Base-by-base conservation (phyloP, 37 sponge, comb jelly and placozoan species). In the Oopsacas minuta region DNA sequence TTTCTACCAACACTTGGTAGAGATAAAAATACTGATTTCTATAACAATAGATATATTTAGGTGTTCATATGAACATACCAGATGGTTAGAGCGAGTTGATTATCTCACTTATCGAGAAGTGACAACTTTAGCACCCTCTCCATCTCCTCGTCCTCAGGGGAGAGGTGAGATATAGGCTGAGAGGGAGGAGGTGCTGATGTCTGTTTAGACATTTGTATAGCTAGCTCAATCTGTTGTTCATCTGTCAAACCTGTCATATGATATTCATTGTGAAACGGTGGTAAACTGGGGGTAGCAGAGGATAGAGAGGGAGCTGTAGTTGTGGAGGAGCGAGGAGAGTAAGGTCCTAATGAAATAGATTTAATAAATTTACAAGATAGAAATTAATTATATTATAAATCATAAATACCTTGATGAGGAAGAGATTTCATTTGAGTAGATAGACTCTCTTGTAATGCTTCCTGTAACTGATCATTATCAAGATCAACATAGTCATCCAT, bases 381-480 rank as follows among this genome's bases (percentile, higher is more conserved):
- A 42, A 42, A 42, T 42, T 42, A 42, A 15, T 42, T 42, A 42
- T 42, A 42, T 17, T 42, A 42, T 42, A 42, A 42, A 8, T 42
- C 49, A 8, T 17, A 15, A 17, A 15, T 42, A 42, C 49, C 49
- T 42, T 42, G 49, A 42, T 42, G 49, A 42, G 49, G 49, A 42
- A 42, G 49, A 17, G 49, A 42, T 17, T 15, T 42, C n/a, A n/a
- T n/a, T 5, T 61, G 22, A 34, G 22, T 32, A 61, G 75, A 61
- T 12, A 61, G 22, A 61, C 75, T 61, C 7, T 61, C 75, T 34
- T 61, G 7, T n/a, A 61, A 34, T 32, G 75, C 75, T 12, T 25
- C 32, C 75, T 61, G 75, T n/a, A 61, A 61, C 75, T 61, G 75
- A 61, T 61, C 75, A 61, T 61, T 61, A n/a, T 61, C 22, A 34